Conservation (phyloP, 2,113 vertebrate species). For the Labrus mixtus region DNA sequence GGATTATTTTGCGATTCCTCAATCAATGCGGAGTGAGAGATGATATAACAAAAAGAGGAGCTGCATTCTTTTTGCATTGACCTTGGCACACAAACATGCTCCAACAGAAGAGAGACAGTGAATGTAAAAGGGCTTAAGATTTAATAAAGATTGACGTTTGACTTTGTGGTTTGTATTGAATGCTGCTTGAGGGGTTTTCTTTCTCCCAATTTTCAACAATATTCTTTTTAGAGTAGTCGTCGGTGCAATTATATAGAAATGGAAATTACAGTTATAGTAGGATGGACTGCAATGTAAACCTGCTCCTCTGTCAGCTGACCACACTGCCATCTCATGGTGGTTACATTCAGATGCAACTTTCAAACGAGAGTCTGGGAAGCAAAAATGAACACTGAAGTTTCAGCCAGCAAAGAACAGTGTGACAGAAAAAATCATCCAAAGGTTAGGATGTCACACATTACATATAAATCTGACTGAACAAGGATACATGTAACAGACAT, state of each 20-base stretch:
- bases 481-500: background rate
- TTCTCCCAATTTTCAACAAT: background rate
- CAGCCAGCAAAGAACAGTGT: constrained; percentile 12
- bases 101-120: background rate
- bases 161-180: background rate
- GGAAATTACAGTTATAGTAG: background rate
- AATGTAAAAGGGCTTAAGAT: background rate
- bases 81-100: background rate
- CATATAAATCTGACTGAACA: background rate
- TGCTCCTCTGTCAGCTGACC: constrained; percentile 33
- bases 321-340: constrained; percentile 72
- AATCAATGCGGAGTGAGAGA: background rate
- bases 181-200: background rate
- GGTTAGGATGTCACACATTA: constrained; percentile 8
- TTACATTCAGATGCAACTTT: constrained; percentile 12
- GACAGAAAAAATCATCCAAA: background rate
- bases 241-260: background rate
- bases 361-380: background rate
- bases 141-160: background rate
- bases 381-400: constrained; percentile 19
- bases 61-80: background rate
- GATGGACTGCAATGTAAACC: background rate
- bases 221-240: background rate
- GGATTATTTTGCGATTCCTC: background rate
- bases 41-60: constrained; percentile 10